These are phyloP conservation scores for Acromyrmex echinatior DNA, from an alignment of 1,140 invertebrate species.

Conservation along the genomic window DNA sequence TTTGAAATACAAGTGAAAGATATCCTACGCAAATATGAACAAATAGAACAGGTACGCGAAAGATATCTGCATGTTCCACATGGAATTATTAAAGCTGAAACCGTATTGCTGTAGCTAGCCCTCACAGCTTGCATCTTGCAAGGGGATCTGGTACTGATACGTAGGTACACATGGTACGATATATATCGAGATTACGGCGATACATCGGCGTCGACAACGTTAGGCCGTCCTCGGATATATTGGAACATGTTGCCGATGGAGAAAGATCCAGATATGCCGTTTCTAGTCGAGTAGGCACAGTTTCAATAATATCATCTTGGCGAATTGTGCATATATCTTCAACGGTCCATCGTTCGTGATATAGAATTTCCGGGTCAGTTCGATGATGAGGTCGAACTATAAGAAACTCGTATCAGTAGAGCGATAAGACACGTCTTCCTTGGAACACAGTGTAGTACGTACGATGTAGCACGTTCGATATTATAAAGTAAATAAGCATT, in stretches of 20 bases:
- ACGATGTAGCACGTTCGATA: slow-evolving; percentile 40
- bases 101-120: slow-evolving; percentile 39
- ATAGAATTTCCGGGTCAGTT: slow-evolving; percentile 40
- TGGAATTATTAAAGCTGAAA: slow-evolving; percentile 71
- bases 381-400: slow-evolving; percentile 54
- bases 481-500: not conserved
- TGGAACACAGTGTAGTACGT: slow-evolving; percentile 23
- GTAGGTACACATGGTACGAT: slow-evolving; percentile 63
- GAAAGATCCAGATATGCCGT: slow-evolving; percentile 56
- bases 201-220: slow-evolving; percentile 67
- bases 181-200: slow-evolving; percentile 73
- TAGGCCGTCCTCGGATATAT: slow-evolving; percentile 65
- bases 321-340: not conserved
- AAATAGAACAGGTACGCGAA: not conserved
- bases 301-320: slow-evolving; percentile 67
- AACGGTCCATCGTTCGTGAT: slow-evolving; percentile 11
- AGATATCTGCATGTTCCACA: slow-evolving; percentile 36
- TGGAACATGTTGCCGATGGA: slow-evolving; percentile 63
- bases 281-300: slow-evolving; percentile 53
- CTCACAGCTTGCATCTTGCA: slow-evolving; percentile 60
- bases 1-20: slow-evolving; percentile 25
- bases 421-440: slow-evolving; percentile 56
- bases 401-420: slow-evolving; percentile 42
- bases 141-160: slow-evolving; percentile 52
- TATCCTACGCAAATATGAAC: slow-evolving; percentile 4